Base-by-base conservation (phyloP, 2,888 invertebrate species). In the Chloroclysta siterata region DNA sequence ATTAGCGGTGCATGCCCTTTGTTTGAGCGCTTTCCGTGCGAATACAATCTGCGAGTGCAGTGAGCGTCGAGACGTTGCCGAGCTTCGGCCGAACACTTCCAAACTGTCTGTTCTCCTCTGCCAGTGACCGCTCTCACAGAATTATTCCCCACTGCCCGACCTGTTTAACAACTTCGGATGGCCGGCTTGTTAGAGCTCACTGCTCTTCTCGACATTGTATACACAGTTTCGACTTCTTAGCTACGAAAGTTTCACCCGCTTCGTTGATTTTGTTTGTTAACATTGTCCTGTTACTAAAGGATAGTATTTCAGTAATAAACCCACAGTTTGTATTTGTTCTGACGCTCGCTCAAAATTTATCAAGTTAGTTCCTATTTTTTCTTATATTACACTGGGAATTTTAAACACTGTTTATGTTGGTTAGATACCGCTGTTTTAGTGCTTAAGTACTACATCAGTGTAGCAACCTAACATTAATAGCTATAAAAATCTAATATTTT, bases 221-320 rank as follows among this genome's bases (percentile, higher is more conserved):
- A 84, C 83, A 85, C 84, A 84, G 89, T 88, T 88, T 82, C 82
- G 80, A 88, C 88, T 89, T 87, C 87, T 88, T 86, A 83, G 87
- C 85, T 82, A 82, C 79, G 80, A 87, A 90, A 89, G 83, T 90
- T 91, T 83, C 76, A 76, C 77, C 77, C 82, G 82, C 83, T 87
- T 79, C 80, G 87, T 87, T 89, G 83, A 89, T 89, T 88, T 87
- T 85, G 83, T 89, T 88, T 83, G 84, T 85, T 86, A 84, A 81
- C 83, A 82, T 83, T 85, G 84, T 84, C 81, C 81, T 79, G 80
- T 81, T 80, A 79, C 81, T 80, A 76, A 80, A 78, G 75, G 74
- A 71, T 73, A 69, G 73, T 77, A 75, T 78, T 73, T 75, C 69
- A 72, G 69, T 71, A 74, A 73, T 71, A 76, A 71, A 71, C 72